Conservation (phyloP, 2,888 invertebrate genomes). For the Parnassius orleans region DNA sequence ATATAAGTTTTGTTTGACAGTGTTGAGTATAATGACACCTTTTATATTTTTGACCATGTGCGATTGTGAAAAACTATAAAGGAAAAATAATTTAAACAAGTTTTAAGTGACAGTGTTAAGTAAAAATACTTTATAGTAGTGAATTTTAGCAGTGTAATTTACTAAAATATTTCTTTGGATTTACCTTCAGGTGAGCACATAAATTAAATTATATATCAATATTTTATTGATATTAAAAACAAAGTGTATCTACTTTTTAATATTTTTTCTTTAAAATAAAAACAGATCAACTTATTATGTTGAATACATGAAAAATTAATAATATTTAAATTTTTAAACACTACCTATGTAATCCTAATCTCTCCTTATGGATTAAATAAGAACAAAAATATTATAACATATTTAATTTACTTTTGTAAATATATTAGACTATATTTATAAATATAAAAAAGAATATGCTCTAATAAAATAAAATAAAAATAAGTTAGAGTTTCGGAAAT, state of each 20-base stretch:
- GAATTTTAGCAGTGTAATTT: slow-evolving; percentile 10
- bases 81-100: background rate
- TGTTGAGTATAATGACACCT: background rate
- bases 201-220: background rate
- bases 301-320: too few species aligned
- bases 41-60: too few species aligned
- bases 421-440: too few species aligned
- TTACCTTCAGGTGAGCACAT: slow-evolving; percentile 16
- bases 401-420: too few species aligned
- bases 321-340: slow-evolving; percentile 3
- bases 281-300: background rate
- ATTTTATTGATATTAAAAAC: background rate
- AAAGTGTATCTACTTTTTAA: background rate
- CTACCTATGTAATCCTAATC: background rate
- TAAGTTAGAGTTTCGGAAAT: too few species aligned
- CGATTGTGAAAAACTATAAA: background rate
- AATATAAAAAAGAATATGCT: too few species aligned
- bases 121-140: slow-evolving; percentile 4
- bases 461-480: too few species aligned
- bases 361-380: too few species aligned
- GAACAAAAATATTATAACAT: too few species aligned
- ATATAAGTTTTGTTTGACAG: background rate
- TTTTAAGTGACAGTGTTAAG: slow-evolving; percentile 18
- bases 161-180: slow-evolving; percentile 1
- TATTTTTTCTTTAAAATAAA: background rate